Base-by-base conservation (phyloP, 2,888 invertebrate genomes). In the Doris montereyensis region DNA sequence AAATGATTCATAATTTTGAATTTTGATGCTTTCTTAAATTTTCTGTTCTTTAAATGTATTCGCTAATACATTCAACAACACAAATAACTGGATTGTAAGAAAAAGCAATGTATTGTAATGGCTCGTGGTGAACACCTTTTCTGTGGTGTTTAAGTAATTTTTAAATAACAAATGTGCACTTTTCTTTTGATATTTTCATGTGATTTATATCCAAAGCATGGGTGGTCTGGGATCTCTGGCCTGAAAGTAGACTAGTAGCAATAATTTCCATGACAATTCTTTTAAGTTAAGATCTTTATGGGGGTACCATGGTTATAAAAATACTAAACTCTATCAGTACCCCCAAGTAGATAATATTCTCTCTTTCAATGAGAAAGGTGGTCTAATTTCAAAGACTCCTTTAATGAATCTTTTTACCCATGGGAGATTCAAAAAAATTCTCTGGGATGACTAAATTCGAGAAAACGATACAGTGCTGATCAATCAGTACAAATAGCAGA, bases 401-500 rank as follows among this genome's bases (percentile, higher is more conserved):
- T 41, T 41, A 5, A 41, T 41, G 52, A 41, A 41, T 41, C 52
- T 5, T 41, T 41, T 41, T 41, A 41, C 52, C 5, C 52, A 41
- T 10, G 8, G 5, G 8, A 41, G 5, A 10, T 41, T 17, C 52
- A 5, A 41, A 5, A 41, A 10, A 10, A 10, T 41, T 41, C 52
- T 10, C 52, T 41, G 17, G 52, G 17, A 17, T 41, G 5, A 41
- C 17, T 17, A 41, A 41, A 41, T 41, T 41, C 17, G 52, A 41
- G 52, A 41, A 10, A 67, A 28, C 67, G 26, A 2, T 24, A 67
- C 67, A 67, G 67, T 2, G 67, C 67, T 24, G 67, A 67, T 28
- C 67, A 2, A 24, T 32, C 71, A 10, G 35, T 71, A 34, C 71
- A 71, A 17, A 71, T 8, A n/a, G 71, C 32, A 21, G 71, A 71